Conservation (phyloP, 2,888 invertebrate genomes). For the Macaria notata region DNA sequence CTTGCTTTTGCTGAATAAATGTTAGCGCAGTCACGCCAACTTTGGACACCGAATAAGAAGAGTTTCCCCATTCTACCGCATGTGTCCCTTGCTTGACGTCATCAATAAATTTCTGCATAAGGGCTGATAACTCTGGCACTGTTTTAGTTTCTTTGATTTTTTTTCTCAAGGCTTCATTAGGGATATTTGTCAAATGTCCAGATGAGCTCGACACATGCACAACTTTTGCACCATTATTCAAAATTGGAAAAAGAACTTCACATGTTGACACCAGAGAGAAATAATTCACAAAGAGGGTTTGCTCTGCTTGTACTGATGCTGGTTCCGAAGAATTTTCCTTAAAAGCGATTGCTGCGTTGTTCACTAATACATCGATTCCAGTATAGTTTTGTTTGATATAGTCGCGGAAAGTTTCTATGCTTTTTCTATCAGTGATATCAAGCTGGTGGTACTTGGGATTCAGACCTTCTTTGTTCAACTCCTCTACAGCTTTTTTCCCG, state of each 20-base stretch:
- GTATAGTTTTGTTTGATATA: constrained; percentile 83
- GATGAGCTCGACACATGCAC: constrained; percentile 87
- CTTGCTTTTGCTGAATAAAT: constrained; percentile 83
- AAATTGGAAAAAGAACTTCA: constrained; percentile 85
- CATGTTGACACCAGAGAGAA: constrained; percentile 85
- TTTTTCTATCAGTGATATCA: constrained; percentile 84
- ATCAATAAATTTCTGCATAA: constrained; percentile 86
- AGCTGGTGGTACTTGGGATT: constrained; percentile 85
- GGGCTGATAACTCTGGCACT: constrained; percentile 75
- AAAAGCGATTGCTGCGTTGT: constrained; percentile 90
- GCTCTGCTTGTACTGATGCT: constrained; percentile 85
- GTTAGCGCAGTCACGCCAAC: constrained; percentile 87
- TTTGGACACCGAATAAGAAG: constrained; percentile 88
- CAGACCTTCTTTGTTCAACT: constrained; percentile 80
- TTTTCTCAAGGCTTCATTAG: constrained; percentile 71
- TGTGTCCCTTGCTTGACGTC: constrained; percentile 70
- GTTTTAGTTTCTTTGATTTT: constrained; percentile 79
- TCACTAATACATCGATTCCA: constrained; percentile 87
- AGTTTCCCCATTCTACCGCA: constrained; percentile 79
- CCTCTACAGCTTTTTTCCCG: constrained; percentile 82
- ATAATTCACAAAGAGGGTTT: constrained; percentile 87
- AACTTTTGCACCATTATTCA: constrained; percentile 86
- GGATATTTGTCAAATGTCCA: constrained; percentile 83
- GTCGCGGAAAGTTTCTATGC: constrained; percentile 82
- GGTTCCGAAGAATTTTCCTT: constrained; percentile 83